These are phyloP conservation scores for Centrocercus urophasianus DNA, from an alignment of 2,113 vertebrate species.

Conservation along the genomic window DNA sequence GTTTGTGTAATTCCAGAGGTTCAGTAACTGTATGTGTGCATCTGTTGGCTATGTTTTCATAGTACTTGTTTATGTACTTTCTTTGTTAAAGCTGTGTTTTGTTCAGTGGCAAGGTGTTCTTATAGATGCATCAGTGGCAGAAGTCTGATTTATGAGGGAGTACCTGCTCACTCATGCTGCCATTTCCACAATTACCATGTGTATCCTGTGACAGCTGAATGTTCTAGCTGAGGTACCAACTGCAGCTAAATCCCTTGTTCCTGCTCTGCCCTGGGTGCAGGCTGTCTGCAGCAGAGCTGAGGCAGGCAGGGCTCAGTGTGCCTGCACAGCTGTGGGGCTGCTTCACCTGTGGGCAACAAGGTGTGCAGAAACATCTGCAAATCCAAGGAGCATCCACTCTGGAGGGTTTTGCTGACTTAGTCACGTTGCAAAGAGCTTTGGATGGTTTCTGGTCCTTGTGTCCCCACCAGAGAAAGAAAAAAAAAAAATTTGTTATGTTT, in stretches of 20 bases:
- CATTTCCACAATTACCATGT: not conserved
- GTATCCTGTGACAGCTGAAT: too few relatives aligned
- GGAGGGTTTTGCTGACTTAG: not conserved
- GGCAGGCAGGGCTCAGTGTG: fast-evolving
- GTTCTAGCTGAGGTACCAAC: fast-evolving
- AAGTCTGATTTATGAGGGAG: not conserved
- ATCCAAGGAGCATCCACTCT: fast-evolving
- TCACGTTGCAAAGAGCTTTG: fast-evolving
- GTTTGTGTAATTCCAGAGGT: fast-evolving
- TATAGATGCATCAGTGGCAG: fast-evolving
- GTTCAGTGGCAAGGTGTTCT: fast-evolving
- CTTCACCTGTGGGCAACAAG: fast-evolving
- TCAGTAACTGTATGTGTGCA: fast-evolving
- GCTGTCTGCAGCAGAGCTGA: not conserved
- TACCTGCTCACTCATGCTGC: fast-evolving
- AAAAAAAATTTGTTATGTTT: not conserved
- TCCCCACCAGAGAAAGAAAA: not conserved
- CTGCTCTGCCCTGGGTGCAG: fast-evolving
- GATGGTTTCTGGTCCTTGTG: fast-evolving
- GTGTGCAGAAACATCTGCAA: not conserved
- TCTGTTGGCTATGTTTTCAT: fast-evolving
- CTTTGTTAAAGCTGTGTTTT: fast-evolving
- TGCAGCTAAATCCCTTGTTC: fast-evolving
- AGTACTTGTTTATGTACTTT: not conserved
- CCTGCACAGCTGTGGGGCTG: fast-evolving